Evolutionary conservation across 2,888 invertebrate genomes (phyloP), one percentile per base, ranked within the genome.

Genomic region (Trissolcus brochymenae): DNA sequence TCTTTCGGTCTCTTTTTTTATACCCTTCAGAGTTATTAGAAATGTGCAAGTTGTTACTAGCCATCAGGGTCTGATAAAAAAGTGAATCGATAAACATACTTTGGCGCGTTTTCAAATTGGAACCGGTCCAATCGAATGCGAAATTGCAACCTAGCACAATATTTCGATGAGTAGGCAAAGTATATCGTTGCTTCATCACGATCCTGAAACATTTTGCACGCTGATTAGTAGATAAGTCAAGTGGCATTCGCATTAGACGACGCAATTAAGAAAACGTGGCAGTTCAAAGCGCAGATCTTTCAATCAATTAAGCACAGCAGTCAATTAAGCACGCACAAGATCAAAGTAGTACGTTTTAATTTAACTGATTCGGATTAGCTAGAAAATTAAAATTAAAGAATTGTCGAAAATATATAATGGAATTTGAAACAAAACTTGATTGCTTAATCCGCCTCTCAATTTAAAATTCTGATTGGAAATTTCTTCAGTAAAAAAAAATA

Each of bases 261-360:
- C 57, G 84, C 82, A 84, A 85, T 85, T 85, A 85, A 85, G 84
- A 81, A 84, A 84, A 84, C 84, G 79, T 81, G 80, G 82, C 73
- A 46, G 13, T 46, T 14, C 14, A 4, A 46, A 46, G 29, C 29
- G 4, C 43, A 46, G n/a, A 14, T 46, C 14, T 14, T 14, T 46
- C 16, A 16, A 46, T 46, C 16, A 46, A 46, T 46, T 16, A n/a
- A 46, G 16, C 46, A 4, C 14, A 14, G 6, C 16, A 46, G 46
- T 16, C 46, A 35, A 35, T 35, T 35, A 35, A 35, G 6, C 0
- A 6, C 7, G 7, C 11, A 14, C 16, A 16, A 46, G 2, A 46
- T 16, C 1, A 46, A 46, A 14, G 7, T 46, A 14, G n/a, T 14
- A 35, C 35, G 9, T 35, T 35, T 35, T 11, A 35, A 35, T 35